Conservation (phyloP, 92 coral and sea anemone species). For the Porites rus region DNA sequence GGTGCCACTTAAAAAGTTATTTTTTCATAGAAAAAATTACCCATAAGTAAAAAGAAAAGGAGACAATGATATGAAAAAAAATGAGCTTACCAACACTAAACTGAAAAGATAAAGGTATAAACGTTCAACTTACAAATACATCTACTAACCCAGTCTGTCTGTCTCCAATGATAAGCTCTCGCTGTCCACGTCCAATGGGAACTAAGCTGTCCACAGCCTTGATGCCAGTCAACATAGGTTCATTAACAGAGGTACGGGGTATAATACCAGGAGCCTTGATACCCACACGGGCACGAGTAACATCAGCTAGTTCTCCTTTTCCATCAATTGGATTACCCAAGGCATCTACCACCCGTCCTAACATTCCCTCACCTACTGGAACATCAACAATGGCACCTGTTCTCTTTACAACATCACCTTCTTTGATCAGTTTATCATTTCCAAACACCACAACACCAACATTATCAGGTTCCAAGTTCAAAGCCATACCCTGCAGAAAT, state of each 20-base stretch:
- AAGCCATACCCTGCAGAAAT: conserved; percentile 92
- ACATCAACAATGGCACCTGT: conserved; percentile 99
- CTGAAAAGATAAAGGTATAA: neutral
- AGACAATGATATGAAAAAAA: no score
- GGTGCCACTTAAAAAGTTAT: no score
- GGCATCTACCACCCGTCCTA: conserved; percentile 99
- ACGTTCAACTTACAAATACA: neutral
- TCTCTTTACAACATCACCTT: conserved; percentile 99
- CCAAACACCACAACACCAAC: conserved; percentile 99
- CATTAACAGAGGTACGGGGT: conserved; percentile 98
- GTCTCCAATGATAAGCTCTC: conserved; percentile 99
- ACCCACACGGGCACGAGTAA: conserved; percentile 89
- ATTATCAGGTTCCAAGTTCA: conserved; percentile 99
- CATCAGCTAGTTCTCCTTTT: conserved; percentile 79
- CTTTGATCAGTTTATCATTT: conserved; percentile 98
- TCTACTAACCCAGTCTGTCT: conserved; percentile 96
- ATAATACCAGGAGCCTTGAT: conserved; percentile 99
- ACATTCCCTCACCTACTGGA: conserved; percentile 93
- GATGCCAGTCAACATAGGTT: conserved; percentile 99
- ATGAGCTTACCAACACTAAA: neutral
- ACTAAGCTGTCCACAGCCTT: conserved; percentile 99
- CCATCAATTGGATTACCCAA: conserved; percentile 99
- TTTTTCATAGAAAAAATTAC: no score
- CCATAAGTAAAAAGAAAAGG: no score
- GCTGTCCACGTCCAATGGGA: conserved; percentile 99